These are phyloP conservation scores for Chunga burmeisteri DNA, from an alignment of 2,113 vertebrate genomes.

Conservation along the genomic window DNA sequence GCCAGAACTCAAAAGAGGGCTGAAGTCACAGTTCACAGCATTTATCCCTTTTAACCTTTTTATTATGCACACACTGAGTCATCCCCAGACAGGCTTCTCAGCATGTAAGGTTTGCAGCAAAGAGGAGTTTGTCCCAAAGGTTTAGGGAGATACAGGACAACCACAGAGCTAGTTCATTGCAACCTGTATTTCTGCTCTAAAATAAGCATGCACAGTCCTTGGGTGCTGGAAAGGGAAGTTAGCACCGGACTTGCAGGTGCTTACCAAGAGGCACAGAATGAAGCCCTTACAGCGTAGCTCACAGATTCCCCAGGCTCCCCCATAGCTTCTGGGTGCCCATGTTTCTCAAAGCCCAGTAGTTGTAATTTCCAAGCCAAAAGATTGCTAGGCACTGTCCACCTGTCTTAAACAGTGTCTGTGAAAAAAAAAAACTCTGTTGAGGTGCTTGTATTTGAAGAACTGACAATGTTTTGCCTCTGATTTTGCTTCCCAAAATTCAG, in stretches of 20 bases:
- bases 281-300: background rate
- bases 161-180: background rate
- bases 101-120: background rate
- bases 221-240: background rate
- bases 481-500: background rate
- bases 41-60: background rate
- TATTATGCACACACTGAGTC: background rate
- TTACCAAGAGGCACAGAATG: background rate
- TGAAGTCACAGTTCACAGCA: background rate
- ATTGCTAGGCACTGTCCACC: background rate
- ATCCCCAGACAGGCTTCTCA: background rate
- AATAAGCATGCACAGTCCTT: background rate
- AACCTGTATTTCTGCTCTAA: background rate
- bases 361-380: background rate
- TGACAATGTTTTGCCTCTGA: background rate
- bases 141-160: background rate
- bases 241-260: background rate
- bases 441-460: background rate
- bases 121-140: background rate
- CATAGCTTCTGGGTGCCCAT: rapidly evolving
- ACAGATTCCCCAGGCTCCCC: background rate
- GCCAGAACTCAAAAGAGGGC: background rate
- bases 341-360: background rate
- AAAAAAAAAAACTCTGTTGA: background rate
- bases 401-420: background rate